These are phyloP conservation scores for Paelopatides confundens DNA, from an alignment of 53 echinoderm and acorn worm genomes.

Conservation along the genomic window DNA sequence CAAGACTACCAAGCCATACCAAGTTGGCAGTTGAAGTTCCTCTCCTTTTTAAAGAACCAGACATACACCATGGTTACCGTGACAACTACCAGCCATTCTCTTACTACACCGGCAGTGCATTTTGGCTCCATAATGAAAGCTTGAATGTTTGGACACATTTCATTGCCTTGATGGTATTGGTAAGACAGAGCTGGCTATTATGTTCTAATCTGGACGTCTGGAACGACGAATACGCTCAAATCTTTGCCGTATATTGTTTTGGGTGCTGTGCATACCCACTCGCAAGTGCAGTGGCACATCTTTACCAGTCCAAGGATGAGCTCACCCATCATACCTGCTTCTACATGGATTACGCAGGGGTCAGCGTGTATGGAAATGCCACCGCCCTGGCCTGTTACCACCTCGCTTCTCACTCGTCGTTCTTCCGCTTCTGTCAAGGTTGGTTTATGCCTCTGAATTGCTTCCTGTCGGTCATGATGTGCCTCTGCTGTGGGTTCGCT, in stretches of 20 bases:
- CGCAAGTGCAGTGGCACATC: slow-evolving; percentile 83
- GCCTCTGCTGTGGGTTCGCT: slow-evolving; percentile 87
- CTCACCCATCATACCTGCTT: slow-evolving; percentile 90
- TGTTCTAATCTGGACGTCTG: slow-evolving; percentile 70
- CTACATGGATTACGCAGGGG: slow-evolving; percentile 93
- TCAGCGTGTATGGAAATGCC: slow-evolving; percentile 81
- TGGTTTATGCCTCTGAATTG: slow-evolving; percentile 72
- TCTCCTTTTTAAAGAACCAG: slow-evolving; percentile 74
- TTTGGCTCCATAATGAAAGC: slow-evolving; percentile 91
- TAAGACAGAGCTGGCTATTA: slow-evolving; percentile 63
- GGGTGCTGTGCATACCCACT: slow-evolving; percentile 74
- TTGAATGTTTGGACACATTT: slow-evolving; percentile 95
- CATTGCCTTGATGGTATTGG: slow-evolving; percentile 67
- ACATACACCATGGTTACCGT: slow-evolving; percentile 85
- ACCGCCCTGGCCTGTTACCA: slow-evolving; percentile 79
- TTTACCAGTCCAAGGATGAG: slow-evolving; percentile 88
- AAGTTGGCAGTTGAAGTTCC: slow-evolving; percentile 70
- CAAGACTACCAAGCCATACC: slow-evolving; percentile 40
- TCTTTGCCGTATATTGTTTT: slow-evolving; percentile 77
- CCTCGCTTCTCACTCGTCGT: slow-evolving; percentile 74
- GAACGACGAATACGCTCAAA: slow-evolving; percentile 74
- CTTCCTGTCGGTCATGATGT: slow-evolving; percentile 67
- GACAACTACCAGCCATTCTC: slow-evolving; percentile 82
- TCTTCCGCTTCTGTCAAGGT: slow-evolving; percentile 46
- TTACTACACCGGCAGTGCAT: slow-evolving; percentile 89